Evolutionary conservation across 2,888 invertebrate species (phyloP), one percentile per base, ranked within the genome.

Genomic region (Crocallis elinguaria): DNA sequence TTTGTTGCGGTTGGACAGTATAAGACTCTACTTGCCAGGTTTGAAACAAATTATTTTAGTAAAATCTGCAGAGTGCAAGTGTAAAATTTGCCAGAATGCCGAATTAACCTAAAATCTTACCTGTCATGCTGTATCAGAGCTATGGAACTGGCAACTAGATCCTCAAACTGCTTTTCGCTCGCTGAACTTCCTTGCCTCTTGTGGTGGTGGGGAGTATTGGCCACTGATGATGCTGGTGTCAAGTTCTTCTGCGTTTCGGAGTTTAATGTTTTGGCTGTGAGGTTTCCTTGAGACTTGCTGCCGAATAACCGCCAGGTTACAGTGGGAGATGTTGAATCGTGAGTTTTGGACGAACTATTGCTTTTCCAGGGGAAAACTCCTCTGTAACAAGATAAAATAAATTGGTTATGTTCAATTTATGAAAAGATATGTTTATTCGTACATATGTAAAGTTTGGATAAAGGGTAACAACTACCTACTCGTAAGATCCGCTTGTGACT

Each of bases 121-220:
- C 93, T 88, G 67, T 94, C 93, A 80, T 95, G 93, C 71, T 95
- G 94, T 67, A 95, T 95, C 46, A 95, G 84, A 8, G 95, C 95
- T 45, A 94, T 93, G 19, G 95, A 95, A 67, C 95, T 95, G 32
- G 94, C 94, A 11, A 95, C 93, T 16, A 94, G 88, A 69, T 93
- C 93, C 56, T 93, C 92, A 62, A 92, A 92, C 75, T 92, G 92
- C 71, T 92, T 92, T 73, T 91, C 92, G 60, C 92, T 92, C 17
- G 92, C 88, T 0, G 92, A 90, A 49, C 92, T 92, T 5, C 86
- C 90, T 63, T 92, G 90, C 49, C 90, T 70, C 68, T 79, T 84
- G 66, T 88, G 89, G 58, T 86, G 88, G 38, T 87, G 80, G 4
- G 89, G 88, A 41, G 93, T 86, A 61, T 86, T 82, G 0, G 82